Conservation (phyloP, 2,888 invertebrate species). For the Spodoptera picta region DNA sequence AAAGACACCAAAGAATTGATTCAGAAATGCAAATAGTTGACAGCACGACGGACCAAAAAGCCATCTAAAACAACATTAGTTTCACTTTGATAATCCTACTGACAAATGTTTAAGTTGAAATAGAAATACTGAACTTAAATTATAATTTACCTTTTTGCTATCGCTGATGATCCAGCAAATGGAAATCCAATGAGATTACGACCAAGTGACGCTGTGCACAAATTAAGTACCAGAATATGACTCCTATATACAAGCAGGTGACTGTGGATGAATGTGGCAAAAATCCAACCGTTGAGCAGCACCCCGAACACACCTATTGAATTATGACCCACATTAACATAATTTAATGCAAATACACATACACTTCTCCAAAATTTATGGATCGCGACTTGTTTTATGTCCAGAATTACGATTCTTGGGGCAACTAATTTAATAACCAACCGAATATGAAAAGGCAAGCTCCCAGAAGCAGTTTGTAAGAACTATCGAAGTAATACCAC, state of each 20-base stretch:
- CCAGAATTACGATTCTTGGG: conserved; percentile 7
- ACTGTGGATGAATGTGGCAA: conserved; percentile 87
- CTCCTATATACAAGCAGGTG: conserved; percentile 86
- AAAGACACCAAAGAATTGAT: conserved; percentile 87
- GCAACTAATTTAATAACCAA: conserved; percentile 64
- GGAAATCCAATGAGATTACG: conserved; percentile 87
- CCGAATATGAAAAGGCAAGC: conserved; percentile 87
- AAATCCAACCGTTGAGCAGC: conserved; percentile 88
- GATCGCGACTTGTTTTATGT: conserved; percentile 5
- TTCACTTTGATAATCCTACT: background rate
- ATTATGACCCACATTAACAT: conserved; percentile 46
- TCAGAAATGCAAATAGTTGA: conserved; percentile 87
- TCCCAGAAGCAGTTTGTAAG: conserved; percentile 86
- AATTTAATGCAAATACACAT: conserved; percentile 19
- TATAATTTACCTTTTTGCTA: conserved; percentile 81
- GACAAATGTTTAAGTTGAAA: background rate
- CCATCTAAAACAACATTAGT: conserved; percentile 80
- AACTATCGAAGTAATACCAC: conserved; percentile 87
- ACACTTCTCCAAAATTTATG: conserved; percentile 27
- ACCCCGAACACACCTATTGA: conserved; percentile 86
- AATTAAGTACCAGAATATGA: conserved; percentile 87
- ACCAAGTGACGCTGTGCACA: conserved; percentile 86
- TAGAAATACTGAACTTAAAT: background rate
- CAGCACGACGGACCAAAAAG: conserved; percentile 86
- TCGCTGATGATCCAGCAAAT: conserved; percentile 86